Percentiles rank a stretch among this genome's conserved stretches.
phyloP scores from a whole-genome alignment of 2,797 vertebrate genomes.

The Malacoraja senta region DNA sequence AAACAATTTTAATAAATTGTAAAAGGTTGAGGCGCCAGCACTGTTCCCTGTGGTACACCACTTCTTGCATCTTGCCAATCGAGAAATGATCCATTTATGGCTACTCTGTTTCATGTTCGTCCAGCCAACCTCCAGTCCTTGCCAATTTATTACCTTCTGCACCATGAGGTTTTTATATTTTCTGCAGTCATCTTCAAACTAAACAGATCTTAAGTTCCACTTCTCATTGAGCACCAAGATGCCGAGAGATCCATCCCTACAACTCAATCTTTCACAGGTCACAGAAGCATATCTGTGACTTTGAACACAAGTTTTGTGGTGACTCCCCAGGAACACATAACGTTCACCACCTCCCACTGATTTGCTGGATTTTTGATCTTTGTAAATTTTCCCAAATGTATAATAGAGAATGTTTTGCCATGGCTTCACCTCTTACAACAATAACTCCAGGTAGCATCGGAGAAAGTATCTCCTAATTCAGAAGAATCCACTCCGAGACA shows the following conservation, averaged over 20 bases:
- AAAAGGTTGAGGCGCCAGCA: no score
- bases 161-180: no score
- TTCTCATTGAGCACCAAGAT: neutral
- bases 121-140: no score
- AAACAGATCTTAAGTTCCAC: neutral
- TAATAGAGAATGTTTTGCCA: neutral
- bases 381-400: neutral
- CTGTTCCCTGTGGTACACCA: no score
- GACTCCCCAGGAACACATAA: neutral
- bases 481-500: neutral
- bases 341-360: neutral
- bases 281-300: neutral
- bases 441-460: neutral
- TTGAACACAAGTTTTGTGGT: neutral
- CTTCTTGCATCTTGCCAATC: no score
- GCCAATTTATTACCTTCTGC: no score
- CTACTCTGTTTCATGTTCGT: no score
- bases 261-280: neutral
- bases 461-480: neutral
- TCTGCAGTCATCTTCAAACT: no score
- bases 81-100: no score
- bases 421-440: neutral
- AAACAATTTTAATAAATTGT: no score
- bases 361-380: neutral
- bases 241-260: neutral